Percentiles rank a stretch among this genome's conserved stretches.
phyloP scores from a whole-genome alignment of 2,797 vertebrate species.

The Leucoraja ocellata region DNA sequence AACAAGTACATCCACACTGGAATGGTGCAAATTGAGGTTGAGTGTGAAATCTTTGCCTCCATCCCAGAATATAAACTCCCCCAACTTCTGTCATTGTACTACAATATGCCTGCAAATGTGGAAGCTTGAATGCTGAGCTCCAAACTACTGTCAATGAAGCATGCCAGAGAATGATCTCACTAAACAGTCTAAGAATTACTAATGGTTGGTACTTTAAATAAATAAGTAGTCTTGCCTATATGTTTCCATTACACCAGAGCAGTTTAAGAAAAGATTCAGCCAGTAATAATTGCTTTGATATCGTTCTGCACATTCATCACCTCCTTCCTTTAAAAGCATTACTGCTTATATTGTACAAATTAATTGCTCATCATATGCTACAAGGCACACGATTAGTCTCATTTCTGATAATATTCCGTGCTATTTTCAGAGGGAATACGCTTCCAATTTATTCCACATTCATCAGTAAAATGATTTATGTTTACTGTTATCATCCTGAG shows the following conservation, averaged over 20 bases:
- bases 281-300: conserved; percentile 35
- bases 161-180: no score
- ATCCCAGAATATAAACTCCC: no score
- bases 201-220: conserved; percentile 24
- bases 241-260: neutral
- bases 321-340: conserved; percentile 27
- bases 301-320: conserved; percentile 19
- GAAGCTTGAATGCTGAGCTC: no score
- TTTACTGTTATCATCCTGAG: conserved; percentile 52
- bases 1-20: no score
- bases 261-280: neutral
- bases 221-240: neutral
- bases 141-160: no score
- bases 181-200: neutral
- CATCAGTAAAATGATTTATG: conserved; percentile 77
- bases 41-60: no score
- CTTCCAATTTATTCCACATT: conserved; percentile 65
- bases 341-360: conserved; percentile 62
- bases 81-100: no score
- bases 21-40: no score
- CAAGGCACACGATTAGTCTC: conserved; percentile 71
- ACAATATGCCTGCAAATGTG: no score
- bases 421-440: conserved; percentile 61
- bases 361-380: conserved; percentile 74
- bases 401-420: conserved; percentile 70